Conservation (phyloP, 64 coral and sea anemone species). For the Anthopleura sola region DNA sequence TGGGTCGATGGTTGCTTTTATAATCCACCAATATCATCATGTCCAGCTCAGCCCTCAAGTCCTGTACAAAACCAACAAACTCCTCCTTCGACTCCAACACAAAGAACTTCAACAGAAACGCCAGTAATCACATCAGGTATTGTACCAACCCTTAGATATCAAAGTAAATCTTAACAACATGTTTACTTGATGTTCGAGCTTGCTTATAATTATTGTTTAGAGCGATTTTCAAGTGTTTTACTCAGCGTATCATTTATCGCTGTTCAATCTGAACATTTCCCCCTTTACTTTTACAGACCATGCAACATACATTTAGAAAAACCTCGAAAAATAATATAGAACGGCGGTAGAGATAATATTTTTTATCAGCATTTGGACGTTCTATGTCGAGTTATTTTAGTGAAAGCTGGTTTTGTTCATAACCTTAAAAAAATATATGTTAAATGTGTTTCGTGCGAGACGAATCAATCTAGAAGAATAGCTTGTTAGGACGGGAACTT, state of each 20-base stretch:
- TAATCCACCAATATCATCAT: constrained; percentile 27
- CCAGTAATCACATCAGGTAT: constrained; percentile 84
- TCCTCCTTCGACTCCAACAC: constrained; percentile 62
- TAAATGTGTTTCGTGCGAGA: not conserved
- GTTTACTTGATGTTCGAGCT: not conserved
- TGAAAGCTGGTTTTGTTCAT: no score
- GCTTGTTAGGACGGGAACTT: no score
- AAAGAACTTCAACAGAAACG: constrained; percentile 68
- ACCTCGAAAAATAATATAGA: not conserved
- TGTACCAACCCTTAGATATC: not conserved
- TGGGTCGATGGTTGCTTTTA: constrained; percentile 99
- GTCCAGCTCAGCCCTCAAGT: not conserved
- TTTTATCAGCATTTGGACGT: not conserved
- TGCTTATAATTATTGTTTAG: not conserved
- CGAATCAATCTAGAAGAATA: not conserved
- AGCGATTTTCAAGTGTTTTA: not conserved
- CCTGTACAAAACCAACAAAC: constrained; percentile 26
- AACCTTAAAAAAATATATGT: no score
- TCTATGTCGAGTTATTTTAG: no score
- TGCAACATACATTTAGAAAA: not conserved
- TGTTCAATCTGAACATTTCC: not conserved
- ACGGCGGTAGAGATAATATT: not conserved
- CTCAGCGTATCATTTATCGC: not conserved
- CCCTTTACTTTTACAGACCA: not conserved
- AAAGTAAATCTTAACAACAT: not conserved